phyloP scores from a whole-genome alignment of 2,888 invertebrate genomes.

The Nephrotoma appendiculata region DNA sequence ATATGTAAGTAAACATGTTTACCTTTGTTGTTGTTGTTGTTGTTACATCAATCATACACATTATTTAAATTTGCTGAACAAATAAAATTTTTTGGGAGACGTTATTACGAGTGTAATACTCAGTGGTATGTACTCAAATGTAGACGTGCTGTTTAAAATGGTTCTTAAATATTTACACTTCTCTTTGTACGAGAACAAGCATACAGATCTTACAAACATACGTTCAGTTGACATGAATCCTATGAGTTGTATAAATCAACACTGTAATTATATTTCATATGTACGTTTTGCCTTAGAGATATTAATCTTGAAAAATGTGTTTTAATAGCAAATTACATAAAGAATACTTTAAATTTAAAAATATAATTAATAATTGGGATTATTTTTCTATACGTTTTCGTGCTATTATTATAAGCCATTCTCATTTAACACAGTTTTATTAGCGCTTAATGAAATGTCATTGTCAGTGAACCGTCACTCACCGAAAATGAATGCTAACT shows the following conservation, averaged over 20 bases:
- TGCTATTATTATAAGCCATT: too few relatives aligned
- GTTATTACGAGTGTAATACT: not conserved
- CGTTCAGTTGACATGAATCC: not conserved
- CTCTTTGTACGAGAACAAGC: not conserved
- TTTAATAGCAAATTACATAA: not conserved
- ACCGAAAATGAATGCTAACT: too few relatives aligned
- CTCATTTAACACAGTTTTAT: too few relatives aligned
- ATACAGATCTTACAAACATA: not conserved
- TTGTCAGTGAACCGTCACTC: too few relatives aligned
- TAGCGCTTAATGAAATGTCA: too few relatives aligned
- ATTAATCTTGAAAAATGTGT: not conserved
- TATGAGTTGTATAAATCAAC: not conserved
- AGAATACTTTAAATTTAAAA: not conserved
- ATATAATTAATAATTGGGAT: too few relatives aligned
- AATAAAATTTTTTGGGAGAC: not conserved
- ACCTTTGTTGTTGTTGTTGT: not conserved
- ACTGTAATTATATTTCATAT: not conserved
- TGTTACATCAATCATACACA: not conserved
- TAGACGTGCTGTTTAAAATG: not conserved
- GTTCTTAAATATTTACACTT: not conserved
- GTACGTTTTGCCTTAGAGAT: not conserved
- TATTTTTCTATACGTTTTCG: too few relatives aligned
- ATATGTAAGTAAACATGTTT: not conserved
- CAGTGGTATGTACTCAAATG: not conserved
- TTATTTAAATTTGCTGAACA: not conserved